phyloP scores from a whole-genome alignment of 2,113 vertebrate species.

The Gopherus evgoodei region DNA sequence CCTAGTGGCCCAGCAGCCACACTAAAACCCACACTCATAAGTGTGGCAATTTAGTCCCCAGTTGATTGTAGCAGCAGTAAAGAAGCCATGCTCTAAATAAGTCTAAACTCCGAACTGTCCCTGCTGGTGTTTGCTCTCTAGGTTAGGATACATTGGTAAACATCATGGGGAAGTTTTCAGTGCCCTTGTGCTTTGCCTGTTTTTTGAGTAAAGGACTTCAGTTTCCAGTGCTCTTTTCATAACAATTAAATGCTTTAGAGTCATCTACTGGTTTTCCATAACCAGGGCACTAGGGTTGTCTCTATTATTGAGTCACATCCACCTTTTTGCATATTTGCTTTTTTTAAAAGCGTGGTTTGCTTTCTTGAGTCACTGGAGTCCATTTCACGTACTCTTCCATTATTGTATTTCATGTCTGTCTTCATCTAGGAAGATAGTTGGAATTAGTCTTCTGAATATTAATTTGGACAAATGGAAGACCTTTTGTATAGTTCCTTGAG shows the following conservation, averaged over 20 bases:
- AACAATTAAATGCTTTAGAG: not conserved
- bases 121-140: not conserved
- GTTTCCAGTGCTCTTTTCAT: not conserved
- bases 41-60: not conserved
- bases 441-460: not conserved
- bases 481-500: not conserved
- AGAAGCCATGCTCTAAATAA: not conserved
- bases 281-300: not conserved
- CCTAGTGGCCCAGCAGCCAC: not conserved
- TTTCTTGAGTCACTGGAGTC: not conserved
- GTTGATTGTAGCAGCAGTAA: not conserved
- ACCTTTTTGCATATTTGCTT: not conserved
- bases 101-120: not conserved
- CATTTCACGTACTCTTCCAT: not conserved
- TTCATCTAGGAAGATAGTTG: not conserved
- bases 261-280: accelerated
- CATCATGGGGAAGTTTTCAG: not conserved
- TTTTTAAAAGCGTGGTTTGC: not conserved
- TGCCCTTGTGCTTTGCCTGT: not conserved
- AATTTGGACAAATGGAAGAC: not conserved
- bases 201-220: not conserved
- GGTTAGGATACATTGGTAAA: not conserved
- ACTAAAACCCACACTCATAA: not conserved
- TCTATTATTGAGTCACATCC: not conserved
- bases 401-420: not conserved